Conservation (phyloP, 37 sponge, comb jelly and placozoan species). For the Dysidea cf. avara region DNA sequence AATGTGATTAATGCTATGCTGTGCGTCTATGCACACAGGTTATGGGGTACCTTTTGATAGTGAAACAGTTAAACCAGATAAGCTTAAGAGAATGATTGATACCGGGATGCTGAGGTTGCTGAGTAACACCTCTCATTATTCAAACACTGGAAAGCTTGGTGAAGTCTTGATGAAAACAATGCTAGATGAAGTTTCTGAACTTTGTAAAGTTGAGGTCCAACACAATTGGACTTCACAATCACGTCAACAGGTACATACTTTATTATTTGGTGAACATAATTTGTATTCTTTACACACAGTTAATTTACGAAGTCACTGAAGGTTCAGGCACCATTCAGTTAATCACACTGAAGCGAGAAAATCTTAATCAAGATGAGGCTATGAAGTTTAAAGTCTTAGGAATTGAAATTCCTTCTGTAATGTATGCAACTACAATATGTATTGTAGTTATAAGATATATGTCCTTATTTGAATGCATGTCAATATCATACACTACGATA, state of each 20-base stretch:
- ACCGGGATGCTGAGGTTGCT: too few species aligned
- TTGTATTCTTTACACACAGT: too few species aligned
- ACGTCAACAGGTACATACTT: slow-evolving; percentile 66
- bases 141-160: slow-evolving; percentile 69
- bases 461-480: too few species aligned
- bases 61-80: too few species aligned
- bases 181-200: slow-evolving; percentile 71
- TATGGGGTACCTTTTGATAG: too few species aligned
- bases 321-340: slow-evolving; percentile 59
- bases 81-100: too few species aligned
- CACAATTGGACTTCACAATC: slow-evolving; percentile 61
- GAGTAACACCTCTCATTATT: too few species aligned
- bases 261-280: too few species aligned
- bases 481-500: too few species aligned
- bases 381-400: slow-evolving; percentile 37
- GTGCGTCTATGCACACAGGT: too few species aligned
- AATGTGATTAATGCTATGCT: too few species aligned
- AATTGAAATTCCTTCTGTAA: slow-evolving; percentile 45
- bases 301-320: slow-evolving; percentile 72
- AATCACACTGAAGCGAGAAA: slow-evolving; percentile 62
- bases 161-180: slow-evolving; percentile 79
- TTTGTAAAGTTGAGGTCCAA: slow-evolving; percentile 71
- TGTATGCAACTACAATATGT: slow-evolving; percentile 42
- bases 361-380: slow-evolving; percentile 43
- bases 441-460: too few species aligned